Evolutionary conservation across 2,113 vertebrate genomes (phyloP).

Genomic region (Anhinga rufa): DNA sequence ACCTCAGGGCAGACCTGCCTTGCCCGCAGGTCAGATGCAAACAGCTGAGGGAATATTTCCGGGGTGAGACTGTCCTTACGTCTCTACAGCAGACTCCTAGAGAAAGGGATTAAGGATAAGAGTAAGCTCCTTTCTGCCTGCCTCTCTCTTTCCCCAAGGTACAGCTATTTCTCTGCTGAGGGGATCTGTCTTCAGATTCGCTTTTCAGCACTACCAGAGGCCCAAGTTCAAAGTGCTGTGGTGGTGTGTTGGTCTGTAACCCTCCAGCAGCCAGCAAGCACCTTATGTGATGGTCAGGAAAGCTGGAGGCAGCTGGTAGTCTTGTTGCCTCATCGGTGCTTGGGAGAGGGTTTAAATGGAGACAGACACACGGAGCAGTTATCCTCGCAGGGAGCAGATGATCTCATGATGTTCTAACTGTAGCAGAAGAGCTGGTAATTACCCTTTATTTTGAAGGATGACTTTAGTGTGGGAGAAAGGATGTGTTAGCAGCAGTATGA

Average conservation of each 20-base stretch:
- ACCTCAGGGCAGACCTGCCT: neutral
- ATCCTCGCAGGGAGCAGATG: neutral
- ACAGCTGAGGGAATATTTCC: neutral
- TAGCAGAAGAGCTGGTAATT: neutral
- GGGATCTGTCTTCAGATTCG: neutral
- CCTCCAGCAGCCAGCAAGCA: neutral
- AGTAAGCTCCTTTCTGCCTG: neutral
- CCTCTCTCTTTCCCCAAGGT: neutral
- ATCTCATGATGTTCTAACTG: neutral
- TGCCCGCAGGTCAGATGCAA: neutral
- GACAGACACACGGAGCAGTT: accelerated
- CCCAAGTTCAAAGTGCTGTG: accelerated
- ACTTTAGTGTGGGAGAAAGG: neutral
- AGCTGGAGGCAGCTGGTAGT: neutral
- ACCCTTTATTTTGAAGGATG: neutral
- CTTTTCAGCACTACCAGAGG: neutral
- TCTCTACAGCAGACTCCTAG: neutral
- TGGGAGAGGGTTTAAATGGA: neutral
- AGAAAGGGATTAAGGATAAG: neutral
- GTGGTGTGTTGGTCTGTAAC: neutral
- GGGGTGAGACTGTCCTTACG: neutral
- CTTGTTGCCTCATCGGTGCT: neutral
- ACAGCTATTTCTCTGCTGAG: neutral
- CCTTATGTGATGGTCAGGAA: neutral
- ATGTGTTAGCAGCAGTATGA: accelerated